A percentile compares a stretch with the other conserved stretches of the same genome.
Conservation (phyloP, 2,113 vertebrate genomes). For the Scomber japonicus region DNA sequence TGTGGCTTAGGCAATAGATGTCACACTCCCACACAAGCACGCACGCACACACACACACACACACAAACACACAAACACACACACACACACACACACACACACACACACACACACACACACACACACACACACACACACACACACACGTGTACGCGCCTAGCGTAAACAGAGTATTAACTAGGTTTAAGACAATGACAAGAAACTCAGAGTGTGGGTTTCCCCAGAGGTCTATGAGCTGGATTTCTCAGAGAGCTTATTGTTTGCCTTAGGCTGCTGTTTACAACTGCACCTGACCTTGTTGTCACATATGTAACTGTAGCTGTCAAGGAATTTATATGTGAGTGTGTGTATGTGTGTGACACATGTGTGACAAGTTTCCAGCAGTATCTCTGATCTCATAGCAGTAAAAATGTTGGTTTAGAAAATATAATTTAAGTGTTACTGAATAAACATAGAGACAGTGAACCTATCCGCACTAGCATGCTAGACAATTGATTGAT, state of each 20-base stretch:
- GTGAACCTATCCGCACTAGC: not conserved
- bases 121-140: constrained; percentile 40
- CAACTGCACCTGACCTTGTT: constrained; percentile 53
- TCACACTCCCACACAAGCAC: constrained; percentile 50
- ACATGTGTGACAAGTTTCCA: not conserved
- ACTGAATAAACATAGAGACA: not conserved
- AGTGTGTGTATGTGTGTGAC: constrained; percentile 5
- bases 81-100: constrained; percentile 37
- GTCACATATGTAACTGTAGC: constrained; percentile 45
- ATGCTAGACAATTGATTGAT: not conserved
- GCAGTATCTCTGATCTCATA: not conserved
- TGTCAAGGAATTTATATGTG: constrained; percentile 3
- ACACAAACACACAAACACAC: not conserved
- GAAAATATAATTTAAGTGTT: not conserved
- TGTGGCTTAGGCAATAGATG: constrained; percentile 71
- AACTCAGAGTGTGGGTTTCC: constrained; percentile 54
- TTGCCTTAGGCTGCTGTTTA: constrained; percentile 55
- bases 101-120: constrained; percentile 7
- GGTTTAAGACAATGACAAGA: constrained; percentile 63
- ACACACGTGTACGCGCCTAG: not conserved
- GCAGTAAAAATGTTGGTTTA: not conserved
- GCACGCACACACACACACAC: constrained; percentile 8
- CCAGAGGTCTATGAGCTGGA: constrained; percentile 39
- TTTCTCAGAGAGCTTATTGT: constrained; percentile 62
- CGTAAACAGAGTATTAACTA: constrained; percentile 65